Evolutionary conservation across 2,113 vertebrate genomes (phyloP), one percentile per base, ranked within the genome.

Genomic region (Vulpes lagopus): DNA sequence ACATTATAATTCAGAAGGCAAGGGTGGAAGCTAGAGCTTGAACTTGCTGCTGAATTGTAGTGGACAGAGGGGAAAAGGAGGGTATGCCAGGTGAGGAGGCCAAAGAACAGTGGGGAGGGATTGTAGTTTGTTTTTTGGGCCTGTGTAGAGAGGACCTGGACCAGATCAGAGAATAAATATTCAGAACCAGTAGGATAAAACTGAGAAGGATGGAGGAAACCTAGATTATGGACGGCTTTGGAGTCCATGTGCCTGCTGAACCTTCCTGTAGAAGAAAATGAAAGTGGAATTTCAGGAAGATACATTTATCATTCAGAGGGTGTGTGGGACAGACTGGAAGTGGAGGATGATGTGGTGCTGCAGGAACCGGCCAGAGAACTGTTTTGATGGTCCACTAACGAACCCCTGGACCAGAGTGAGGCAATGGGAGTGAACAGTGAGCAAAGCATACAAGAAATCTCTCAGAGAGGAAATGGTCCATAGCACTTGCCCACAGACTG

Each of bases 41-140:
- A 96, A 71, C 62, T 87, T 82, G 74, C 74, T 22, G 3, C 55
- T 53, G 62, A 94, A 62, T 82, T 96, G 74, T 57, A 86, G 80
- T 51, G 53, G 59, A 35, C 12, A n/a, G 38, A 71, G 30, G 60
- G 7, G 53, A 20, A 55, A 65, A 94, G 59, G 69, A 78, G n/a
- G 60, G 2, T 49, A 2, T 11, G 32, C 14, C 51, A 25, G 60
- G 25, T 1, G 4, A 91, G 30, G n/a, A 22, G 32, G 30, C 83
- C 69, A 64, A 76, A 27, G 55, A 92, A 90, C 22, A 78, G 53
- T 30, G 32, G 11, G 73, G 30, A 60, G n/a, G 15, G 57, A 32
- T 6, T 67, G 38, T 65, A 19, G 60, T 74, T 69, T 15, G 78
- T 86, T 78, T 43, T 30, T 30, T 89, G 38, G 57, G 25, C 30